Evolutionary conservation across 2,888 invertebrate species (phyloP).

Genomic region (Polyommatus icarus): DNA sequence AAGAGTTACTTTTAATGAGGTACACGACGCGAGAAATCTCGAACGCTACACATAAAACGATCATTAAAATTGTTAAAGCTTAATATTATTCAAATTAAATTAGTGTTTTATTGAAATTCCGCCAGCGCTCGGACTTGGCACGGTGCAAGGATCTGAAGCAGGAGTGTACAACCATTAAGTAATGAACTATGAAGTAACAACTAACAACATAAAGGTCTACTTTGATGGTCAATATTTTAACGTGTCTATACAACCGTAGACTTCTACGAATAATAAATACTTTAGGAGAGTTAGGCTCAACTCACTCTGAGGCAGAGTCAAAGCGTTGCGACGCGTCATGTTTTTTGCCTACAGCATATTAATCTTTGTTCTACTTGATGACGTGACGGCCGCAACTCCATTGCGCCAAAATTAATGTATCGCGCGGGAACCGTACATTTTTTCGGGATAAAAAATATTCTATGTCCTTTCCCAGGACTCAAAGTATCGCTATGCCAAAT

Average conservation of each 20-base stretch:
- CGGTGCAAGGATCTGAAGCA: slow-evolving; percentile 7
- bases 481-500: too few species aligned
- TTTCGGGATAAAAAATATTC: too few species aligned
- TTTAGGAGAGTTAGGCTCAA: neutral
- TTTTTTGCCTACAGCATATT: too few species aligned
- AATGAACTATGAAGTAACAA: slow-evolving; percentile 12
- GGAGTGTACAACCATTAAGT: slow-evolving; percentile 7
- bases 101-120: slow-evolving; percentile 20
- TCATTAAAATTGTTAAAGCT: slow-evolving; percentile 12
- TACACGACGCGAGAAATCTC: neutral
- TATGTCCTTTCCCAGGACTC: too few species aligned
- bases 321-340: too few species aligned
- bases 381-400: too few species aligned
- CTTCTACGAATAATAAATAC: neutral
- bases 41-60: neutral
- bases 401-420: too few species aligned
- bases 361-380: too few species aligned
- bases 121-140: slow-evolving; percentile 9
- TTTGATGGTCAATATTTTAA: neutral
- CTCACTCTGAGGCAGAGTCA: too few species aligned
- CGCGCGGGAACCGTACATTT: too few species aligned
- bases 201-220: slow-evolving; percentile 12
- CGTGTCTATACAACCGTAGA: neutral
- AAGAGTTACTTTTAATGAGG: neutral
- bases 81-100: slow-evolving; percentile 15